Evolutionary conservation across 2,113 vertebrate species (phyloP).

Genomic region (Thymallus thymallus): DNA sequence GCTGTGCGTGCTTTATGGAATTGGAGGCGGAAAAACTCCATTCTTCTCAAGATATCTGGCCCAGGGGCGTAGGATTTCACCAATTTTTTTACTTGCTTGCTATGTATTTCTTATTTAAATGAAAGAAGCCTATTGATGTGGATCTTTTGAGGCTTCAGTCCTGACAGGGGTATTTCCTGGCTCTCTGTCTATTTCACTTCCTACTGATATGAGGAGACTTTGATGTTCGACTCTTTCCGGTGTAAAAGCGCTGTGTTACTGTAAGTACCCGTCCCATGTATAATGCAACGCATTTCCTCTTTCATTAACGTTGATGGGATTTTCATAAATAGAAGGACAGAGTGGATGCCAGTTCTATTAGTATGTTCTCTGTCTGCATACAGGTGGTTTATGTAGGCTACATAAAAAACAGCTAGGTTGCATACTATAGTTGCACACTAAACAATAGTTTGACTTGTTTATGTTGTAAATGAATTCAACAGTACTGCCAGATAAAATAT

Average conservation of each 20-base stretch:
- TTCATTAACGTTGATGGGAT: constrained; percentile 10
- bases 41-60: constrained; percentile 66
- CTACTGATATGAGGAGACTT: constrained; percentile 47
- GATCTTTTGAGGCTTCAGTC: constrained; percentile 52
- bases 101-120: constrained; percentile 60
- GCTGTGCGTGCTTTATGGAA: constrained; percentile 61
- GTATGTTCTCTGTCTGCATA: neutral
- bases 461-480: too few relatives aligned
- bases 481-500: too few relatives aligned
- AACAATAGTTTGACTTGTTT: too few relatives aligned
- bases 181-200: constrained; percentile 40
- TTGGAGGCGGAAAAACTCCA: constrained; percentile 49
- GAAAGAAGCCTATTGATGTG: constrained; percentile 56
- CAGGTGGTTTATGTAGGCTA: neutral
- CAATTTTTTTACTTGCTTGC: constrained; percentile 41
- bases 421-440: too few relatives aligned
- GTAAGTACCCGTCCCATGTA: neutral
- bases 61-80: constrained; percentile 48
- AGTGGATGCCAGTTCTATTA: constrained; percentile 18
- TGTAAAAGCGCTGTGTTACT: neutral
- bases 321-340: neutral
- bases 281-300: neutral
- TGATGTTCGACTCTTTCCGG: constrained; percentile 23
- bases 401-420: neutral
- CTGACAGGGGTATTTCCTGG: constrained; percentile 42